Conservation (phyloP, 2,797 vertebrate genomes). For the Enteromius afrohamiltoni region DNA sequence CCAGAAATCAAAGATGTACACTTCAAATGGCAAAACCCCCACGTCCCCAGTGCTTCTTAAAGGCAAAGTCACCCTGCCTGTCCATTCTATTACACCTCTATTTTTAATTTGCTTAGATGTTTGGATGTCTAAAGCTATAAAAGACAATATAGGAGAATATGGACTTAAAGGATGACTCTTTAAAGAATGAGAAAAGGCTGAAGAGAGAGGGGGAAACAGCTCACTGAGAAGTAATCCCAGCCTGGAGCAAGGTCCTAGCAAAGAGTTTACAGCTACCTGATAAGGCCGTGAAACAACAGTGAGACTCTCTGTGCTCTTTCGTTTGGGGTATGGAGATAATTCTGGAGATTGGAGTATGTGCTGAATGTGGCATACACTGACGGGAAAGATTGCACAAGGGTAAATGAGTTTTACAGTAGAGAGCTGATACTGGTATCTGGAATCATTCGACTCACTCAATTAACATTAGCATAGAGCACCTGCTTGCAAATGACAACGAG, state of each 20-base stretch:
- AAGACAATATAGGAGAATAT: slow-evolving; percentile 35
- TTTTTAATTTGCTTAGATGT: slow-evolving; percentile 45
- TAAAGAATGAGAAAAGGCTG: slow-evolving; percentile 33
- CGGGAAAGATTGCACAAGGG: slow-evolving; percentile 50
- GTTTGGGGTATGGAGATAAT: slow-evolving; percentile 63
- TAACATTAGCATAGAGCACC: slow-evolving; percentile 78
- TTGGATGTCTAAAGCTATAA: slow-evolving; percentile 26
- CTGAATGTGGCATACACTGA: slow-evolving; percentile 64
- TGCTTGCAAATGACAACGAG: slow-evolving; percentile 71
- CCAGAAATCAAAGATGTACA: slow-evolving; percentile 45
- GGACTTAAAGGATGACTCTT: slow-evolving; percentile 33
- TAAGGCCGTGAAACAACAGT: slow-evolving; percentile 58
- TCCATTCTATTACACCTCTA: slow-evolving; percentile 30
- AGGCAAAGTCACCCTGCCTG: slow-evolving; percentile 37
- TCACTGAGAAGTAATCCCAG: slow-evolving; percentile 60
- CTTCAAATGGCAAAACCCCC: slow-evolving; percentile 30
- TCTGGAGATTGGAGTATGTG: slow-evolving; percentile 66
- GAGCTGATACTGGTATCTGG: slow-evolving; percentile 73
- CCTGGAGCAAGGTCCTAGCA: slow-evolving; percentile 68
- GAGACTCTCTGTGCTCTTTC: slow-evolving; percentile 58
- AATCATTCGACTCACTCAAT: slow-evolving; percentile 79
- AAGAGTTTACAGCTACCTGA: slow-evolving; percentile 65
- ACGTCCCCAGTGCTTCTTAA: slow-evolving; percentile 40
- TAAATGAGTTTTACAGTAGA: slow-evolving; percentile 59
- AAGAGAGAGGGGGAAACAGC: not conserved